Evolutionary conservation across 2,888 invertebrate species (phyloP).

Genomic region (Neoascia interrupta): DNA sequence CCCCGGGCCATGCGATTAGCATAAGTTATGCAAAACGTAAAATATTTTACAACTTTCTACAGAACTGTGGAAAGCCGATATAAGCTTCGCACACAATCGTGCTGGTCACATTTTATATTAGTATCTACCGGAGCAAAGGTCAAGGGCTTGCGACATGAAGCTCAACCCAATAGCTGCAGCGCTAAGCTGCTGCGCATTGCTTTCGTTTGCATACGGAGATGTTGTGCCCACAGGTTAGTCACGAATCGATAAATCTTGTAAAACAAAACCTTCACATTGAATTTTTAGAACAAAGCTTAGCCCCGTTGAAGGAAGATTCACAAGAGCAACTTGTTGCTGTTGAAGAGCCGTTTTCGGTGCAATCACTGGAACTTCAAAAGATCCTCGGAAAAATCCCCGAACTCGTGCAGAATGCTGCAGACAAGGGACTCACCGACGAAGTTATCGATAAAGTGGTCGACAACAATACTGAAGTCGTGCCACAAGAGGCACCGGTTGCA

Average conservation of each 20-base stretch:
- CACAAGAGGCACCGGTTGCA: not conserved
- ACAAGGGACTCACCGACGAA: not conserved
- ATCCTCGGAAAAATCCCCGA: conserved; percentile 1
- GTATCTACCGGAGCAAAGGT: conserved; percentile 20
- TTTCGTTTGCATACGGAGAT: conserved; percentile 12
- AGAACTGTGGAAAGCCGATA: conserved; percentile 6
- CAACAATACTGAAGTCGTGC: not conserved
- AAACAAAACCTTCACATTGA: not conserved
- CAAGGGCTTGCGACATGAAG: conserved; percentile 43
- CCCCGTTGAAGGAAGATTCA: not conserved
- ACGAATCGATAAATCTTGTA: not conserved
- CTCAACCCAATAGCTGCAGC: conserved; percentile 6
- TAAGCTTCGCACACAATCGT: conserved; percentile 24
- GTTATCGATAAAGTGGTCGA: not conserved
- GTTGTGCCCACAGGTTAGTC: conserved; percentile 18
- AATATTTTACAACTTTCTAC: conserved; percentile 24
- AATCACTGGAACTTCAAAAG: not conserved
- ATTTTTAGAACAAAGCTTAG: conserved; percentile 17
- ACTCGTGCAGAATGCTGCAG: conserved; percentile 2
- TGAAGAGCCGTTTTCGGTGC: not conserved
- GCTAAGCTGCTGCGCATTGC: conserved; percentile 24
- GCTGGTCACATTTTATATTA: conserved; percentile 27
- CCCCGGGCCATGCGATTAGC: conserved; percentile 24
- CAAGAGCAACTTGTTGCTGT: not conserved
- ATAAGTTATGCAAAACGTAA: conserved; percentile 20